phyloP scores from a whole-genome alignment of 2,113 vertebrate genomes.

The Pipra filicauda region DNA sequence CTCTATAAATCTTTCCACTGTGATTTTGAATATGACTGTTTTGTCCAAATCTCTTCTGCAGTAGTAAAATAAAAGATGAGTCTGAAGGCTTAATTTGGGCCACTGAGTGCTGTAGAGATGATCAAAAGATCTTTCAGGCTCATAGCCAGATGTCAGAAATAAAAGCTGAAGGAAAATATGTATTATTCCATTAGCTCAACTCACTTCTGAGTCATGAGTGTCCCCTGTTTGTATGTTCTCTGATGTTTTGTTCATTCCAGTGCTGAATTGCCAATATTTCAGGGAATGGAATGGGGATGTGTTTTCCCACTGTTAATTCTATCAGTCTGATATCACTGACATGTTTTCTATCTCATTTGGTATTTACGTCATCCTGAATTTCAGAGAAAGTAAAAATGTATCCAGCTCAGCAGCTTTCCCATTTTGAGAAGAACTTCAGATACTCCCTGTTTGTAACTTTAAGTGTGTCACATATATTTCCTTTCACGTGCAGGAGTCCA shows the following conservation, averaged over 20 bases:
- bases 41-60: neutral
- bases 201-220: neutral
- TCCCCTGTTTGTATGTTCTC: neutral
- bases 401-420: constrained; percentile 22
- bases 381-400: neutral
- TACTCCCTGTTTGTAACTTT: neutral
- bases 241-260: neutral
- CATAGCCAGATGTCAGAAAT: neutral
- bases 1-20: neutral
- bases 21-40: neutral
- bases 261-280: neutral
- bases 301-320: constrained; percentile 23
- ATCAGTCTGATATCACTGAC: neutral
- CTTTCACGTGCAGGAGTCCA: neutral
- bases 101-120: neutral
- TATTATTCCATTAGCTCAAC: neutral
- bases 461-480: neutral
- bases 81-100: neutral
- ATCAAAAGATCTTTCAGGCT: neutral
- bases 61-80: neutral
- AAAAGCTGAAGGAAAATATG: neutral
- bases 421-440: neutral
- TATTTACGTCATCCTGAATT: constrained; percentile 22
- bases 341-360: neutral
- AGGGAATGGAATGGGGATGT: fast-evolving